Evolutionary conservation across 2,113 vertebrate genomes (phyloP).

Genomic region (Bungarus multicinctus): DNA sequence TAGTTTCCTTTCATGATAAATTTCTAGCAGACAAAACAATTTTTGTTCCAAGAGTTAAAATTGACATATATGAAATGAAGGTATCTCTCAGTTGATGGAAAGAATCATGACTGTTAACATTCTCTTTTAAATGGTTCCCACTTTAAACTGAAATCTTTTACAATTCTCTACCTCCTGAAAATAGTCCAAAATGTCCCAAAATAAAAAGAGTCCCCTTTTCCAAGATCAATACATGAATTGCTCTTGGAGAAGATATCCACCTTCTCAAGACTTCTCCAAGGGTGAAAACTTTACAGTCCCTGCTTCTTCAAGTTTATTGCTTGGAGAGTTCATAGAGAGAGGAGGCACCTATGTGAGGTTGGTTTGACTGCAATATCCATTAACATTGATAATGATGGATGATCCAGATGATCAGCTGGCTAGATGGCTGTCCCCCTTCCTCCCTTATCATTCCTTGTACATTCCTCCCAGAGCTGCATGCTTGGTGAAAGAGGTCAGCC

Average conservation of each 20-base stretch:
- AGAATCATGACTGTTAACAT: background rate
- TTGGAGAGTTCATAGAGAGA: background rate
- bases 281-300: background rate
- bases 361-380: background rate
- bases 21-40: background rate
- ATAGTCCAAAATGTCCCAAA: background rate
- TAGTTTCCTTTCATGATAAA: background rate
- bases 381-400: background rate
- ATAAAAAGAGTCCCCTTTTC: background rate
- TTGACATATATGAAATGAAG: background rate
- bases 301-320: background rate
- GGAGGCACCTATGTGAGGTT: background rate
- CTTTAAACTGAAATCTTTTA: background rate
- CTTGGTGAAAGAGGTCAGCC: background rate
- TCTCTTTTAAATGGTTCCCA: background rate
- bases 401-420: background rate
- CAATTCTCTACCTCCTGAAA: background rate
- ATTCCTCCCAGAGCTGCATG: background rate
- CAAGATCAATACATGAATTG: background rate
- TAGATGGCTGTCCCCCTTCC: background rate
- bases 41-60: background rate
- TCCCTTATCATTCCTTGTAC: background rate
- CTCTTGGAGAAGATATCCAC: background rate
- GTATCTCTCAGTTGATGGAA: background rate
- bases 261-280: background rate